Evolutionary conservation across 1,140 invertebrate genomes (phyloP).

Genomic region (Anoplolepis gracilipes): DNA sequence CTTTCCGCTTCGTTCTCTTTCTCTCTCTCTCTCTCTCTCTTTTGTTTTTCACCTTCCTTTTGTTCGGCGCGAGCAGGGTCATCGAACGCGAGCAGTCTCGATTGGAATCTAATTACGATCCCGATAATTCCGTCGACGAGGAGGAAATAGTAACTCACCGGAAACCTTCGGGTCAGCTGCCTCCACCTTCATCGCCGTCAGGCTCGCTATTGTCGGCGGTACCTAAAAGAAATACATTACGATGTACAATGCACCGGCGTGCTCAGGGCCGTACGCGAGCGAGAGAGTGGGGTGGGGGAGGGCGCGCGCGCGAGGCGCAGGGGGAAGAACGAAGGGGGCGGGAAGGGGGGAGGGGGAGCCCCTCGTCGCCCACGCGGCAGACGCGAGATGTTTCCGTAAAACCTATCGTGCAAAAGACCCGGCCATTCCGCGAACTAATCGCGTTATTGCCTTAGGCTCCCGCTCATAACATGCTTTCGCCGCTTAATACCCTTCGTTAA

Average conservation of each 20-base stretch:
- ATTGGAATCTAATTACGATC: conserved; percentile 80
- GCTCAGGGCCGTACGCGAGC: conserved; percentile 69
- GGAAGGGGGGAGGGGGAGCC: conserved; percentile 45
- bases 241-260: conserved; percentile 76
- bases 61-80: conserved; percentile 62
- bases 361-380: conserved; percentile 64
- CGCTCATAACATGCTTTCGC: conserved; percentile 18
- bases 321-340: not conserved
- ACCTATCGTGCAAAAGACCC: conserved; percentile 35
- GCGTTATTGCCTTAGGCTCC: conserved; percentile 32
- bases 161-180: conserved; percentile 85
- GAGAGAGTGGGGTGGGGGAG: conserved; percentile 11
- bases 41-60: conserved; percentile 40
- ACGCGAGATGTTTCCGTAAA: conserved; percentile 57
- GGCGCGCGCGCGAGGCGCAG: conserved; percentile 47
- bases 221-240: conserved; percentile 82
- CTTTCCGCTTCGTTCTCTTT: conserved; percentile 20
- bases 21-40: conserved; percentile 21
- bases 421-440: conserved; percentile 51
- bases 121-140: conserved; percentile 77
- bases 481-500: conserved; percentile 46
- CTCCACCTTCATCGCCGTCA: conserved; percentile 84
- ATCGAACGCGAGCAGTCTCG: conserved; percentile 74
- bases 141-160: conserved; percentile 84
- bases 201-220: conserved; percentile 83